Conservation (phyloP, 2,888 invertebrate species). For the Ormyrus labotus region DNA sequence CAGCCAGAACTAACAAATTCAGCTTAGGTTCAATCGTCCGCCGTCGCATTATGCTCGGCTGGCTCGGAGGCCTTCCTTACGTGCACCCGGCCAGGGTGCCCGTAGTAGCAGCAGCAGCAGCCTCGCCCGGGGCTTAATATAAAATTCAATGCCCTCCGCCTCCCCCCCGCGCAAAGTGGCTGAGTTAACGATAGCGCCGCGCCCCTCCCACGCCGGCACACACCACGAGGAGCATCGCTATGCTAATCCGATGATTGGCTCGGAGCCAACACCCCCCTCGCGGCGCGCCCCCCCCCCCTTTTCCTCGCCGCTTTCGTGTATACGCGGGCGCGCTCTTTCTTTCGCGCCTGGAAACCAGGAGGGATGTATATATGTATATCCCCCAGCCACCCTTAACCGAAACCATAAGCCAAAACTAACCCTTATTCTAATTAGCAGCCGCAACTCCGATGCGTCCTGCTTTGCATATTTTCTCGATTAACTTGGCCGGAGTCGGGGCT, state of each 20-base stretch:
- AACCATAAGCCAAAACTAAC: slow-evolving; percentile 74
- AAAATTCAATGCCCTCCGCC: slow-evolving; percentile 69
- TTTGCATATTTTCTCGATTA: slow-evolving; percentile 73
- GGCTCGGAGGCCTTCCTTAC: too few species aligned
- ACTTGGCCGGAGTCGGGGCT: slow-evolving; percentile 59
- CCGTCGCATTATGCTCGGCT: too few species aligned
- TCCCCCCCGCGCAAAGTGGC: slow-evolving; percentile 64
- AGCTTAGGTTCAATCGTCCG: too few species aligned
- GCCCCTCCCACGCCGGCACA: slow-evolving; percentile 9
- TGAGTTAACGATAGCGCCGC: slow-evolving; percentile 68
- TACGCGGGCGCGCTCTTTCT: slow-evolving; percentile 50
- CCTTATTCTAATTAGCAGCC: slow-evolving; percentile 74
- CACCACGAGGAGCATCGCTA: slow-evolving; percentile 71
- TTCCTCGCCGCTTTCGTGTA: slow-evolving; percentile 30
- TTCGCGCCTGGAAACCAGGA: slow-evolving; percentile 60
- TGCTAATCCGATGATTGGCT: slow-evolving; percentile 76
- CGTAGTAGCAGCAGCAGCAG: too few species aligned
- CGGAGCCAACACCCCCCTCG: slow-evolving; percentile 67
- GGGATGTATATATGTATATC: too few species aligned
- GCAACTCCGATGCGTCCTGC: slow-evolving; percentile 60
- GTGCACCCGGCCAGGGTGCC: too few species aligned
- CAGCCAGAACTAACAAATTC: slow-evolving; percentile 21
- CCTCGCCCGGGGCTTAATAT: slow-evolving; percentile 61
- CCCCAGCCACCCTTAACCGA: slow-evolving; percentile 57
- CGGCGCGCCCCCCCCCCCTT: slow-evolving; percentile 41